Conservation (phyloP, 2,113 vertebrate species). For the Nothocercus julius region DNA sequence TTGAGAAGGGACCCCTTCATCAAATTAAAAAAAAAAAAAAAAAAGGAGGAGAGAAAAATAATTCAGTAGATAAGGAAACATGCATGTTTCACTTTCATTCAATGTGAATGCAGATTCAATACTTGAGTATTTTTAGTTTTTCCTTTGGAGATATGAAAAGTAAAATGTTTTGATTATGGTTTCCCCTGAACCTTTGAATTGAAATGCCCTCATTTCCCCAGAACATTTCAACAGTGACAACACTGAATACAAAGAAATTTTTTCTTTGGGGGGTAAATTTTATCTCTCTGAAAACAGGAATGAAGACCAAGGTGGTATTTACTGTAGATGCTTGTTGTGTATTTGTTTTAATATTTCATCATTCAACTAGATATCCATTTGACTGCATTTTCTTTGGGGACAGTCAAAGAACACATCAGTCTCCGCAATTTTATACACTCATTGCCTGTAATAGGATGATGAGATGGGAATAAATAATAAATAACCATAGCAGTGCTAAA, state of each 20-base stretch:
- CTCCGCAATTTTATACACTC: neutral
- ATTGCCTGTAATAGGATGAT: slow-evolving; percentile 35
- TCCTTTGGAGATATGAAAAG: neutral
- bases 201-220: neutral
- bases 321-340: neutral
- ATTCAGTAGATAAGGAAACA: neutral
- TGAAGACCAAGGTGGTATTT: neutral
- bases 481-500: slow-evolving; percentile 8
- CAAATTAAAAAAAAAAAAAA: neutral
- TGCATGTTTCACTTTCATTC: neutral
- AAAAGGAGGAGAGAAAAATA: neutral
- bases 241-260: neutral
- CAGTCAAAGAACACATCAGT: neutral
- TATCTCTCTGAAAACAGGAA: neutral
- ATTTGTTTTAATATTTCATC: slow-evolving; percentile 36
- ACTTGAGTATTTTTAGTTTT: neutral
- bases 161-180: neutral
- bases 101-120: neutral
- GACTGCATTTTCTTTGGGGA: neutral
- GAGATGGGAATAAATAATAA: slow-evolving; percentile 46
- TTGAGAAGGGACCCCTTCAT: neutral
- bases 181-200: neutral
- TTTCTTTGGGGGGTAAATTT: neutral
- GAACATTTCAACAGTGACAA: neutral
- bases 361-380: neutral